phyloP scores from a whole-genome alignment of 2,113 vertebrate species.

The Oreochromis aureus region DNA sequence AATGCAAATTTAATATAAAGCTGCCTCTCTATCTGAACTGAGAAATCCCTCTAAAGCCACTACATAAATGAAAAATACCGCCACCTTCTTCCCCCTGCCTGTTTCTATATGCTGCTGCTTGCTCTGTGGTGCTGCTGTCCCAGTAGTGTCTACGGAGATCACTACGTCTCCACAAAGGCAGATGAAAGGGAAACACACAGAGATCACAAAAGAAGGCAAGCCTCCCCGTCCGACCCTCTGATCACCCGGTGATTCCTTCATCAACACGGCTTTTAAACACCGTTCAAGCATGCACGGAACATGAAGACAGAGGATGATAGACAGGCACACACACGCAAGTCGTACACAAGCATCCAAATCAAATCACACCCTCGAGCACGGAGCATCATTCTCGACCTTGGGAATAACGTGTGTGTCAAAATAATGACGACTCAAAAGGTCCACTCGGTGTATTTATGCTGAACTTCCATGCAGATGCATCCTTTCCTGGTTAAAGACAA shows the following conservation, averaged over 20 bases:
- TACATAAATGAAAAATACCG: background rate
- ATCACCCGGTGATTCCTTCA: slow-evolving; percentile 42
- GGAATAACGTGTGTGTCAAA: background rate
- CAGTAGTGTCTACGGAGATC: slow-evolving; percentile 27
- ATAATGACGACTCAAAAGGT: background rate
- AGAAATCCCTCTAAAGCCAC: background rate
- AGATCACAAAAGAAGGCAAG: slow-evolving; percentile 48
- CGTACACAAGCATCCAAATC: background rate
- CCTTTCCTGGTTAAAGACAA: background rate
- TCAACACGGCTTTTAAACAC: slow-evolving; percentile 16
- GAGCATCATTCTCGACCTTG: background rate
- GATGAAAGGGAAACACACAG: slow-evolving; percentile 45
- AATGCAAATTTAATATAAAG: background rate
- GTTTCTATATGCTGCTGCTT: slow-evolving; percentile 40
- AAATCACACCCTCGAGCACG: background rate
- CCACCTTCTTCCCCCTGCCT: background rate
- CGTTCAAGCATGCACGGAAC: background rate
- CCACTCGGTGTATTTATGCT: background rate
- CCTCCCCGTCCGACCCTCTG: slow-evolving; percentile 25
- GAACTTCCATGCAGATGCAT: background rate
- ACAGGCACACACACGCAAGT: background rate
- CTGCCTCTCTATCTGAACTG: background rate
- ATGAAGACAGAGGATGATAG: background rate
- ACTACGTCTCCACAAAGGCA: slow-evolving; percentile 29
- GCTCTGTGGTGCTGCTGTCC: slow-evolving; percentile 29